Evolutionary conservation across 1,140 invertebrate species (phyloP), one percentile per base, ranked within the genome.

Genomic region (Megathymus violae): DNA sequence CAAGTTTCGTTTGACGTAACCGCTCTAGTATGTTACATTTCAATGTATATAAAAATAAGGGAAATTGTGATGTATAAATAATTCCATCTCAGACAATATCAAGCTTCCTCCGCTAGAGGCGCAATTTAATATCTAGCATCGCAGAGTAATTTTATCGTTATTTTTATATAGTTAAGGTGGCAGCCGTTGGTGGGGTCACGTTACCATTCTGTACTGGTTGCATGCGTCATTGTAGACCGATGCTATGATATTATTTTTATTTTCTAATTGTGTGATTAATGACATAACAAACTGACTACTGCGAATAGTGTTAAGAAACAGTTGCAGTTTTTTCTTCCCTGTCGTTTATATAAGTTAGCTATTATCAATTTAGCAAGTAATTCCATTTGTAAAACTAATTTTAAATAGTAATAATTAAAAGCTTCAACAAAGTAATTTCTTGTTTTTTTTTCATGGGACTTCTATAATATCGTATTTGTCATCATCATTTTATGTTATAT

Each of bases 141-240:
- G 27, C 27, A 1, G 27, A 7, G 27, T 31, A 31, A 31, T 31
- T 31, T 31, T 31, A 31, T 31, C 27, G 27, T 31, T 31, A 31
- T 31, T 64, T 61, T 69, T 67, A 31, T 31, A 31, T 72, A 80
- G 76, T 67, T 70, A 80, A 31, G 78, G 74, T 82, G 78, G 76
- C 84, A 83, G 87, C 84, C 84, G 80, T 88, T 75, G 87, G 87
- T 89, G 87, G 85, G 82, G 80, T 86, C 81, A 82, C 76, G 85
- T 88, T 88, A 88, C 85, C 85, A 82, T 79, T 81, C 71, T 68
- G 22, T 51, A 61, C 63, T 69, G 65, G 50, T 72, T 76, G 58
- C 51, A 67, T 67, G 56, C 48, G 16, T 71, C 52, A 65, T 72
- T 70, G 54, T 71, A 65, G 52, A 65, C 38, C 60, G 61, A 64